These are phyloP conservation scores for Idris sp. DNA, from an alignment of 1,140 invertebrate species.

Conservation along the genomic window DNA sequence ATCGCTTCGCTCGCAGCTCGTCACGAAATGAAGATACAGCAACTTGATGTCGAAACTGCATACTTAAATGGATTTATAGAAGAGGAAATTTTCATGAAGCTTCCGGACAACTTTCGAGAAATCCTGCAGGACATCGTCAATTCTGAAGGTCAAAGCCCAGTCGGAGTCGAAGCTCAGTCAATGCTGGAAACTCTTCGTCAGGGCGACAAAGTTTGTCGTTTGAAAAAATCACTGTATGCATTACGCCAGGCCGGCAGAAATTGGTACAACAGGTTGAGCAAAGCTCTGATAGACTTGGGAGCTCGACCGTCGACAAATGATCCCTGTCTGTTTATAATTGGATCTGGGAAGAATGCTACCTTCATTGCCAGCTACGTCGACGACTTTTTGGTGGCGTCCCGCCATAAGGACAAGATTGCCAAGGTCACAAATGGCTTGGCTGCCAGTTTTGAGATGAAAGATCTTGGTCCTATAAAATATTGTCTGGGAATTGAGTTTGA, in stretches of 20 bases:
- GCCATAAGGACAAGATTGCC: conserved; percentile 46
- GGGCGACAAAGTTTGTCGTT: conserved; percentile 4
- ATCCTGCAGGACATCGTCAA: conserved; percentile 6
- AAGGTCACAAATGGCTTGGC: conserved; percentile 2
- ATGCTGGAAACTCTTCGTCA: background rate
- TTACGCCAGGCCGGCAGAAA: conserved; percentile 15
- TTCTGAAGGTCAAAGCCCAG: conserved; percentile 78
- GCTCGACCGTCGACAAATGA: conserved; percentile 39
- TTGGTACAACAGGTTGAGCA: conserved; percentile 13
- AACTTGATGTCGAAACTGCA: background rate
- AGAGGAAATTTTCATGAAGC: background rate
- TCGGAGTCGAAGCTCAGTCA: background rate
- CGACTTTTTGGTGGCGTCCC: conserved; percentile 16
- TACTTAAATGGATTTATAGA: background rate
- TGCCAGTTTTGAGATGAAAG: conserved; percentile 30
- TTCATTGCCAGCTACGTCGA: conserved; percentile 38
- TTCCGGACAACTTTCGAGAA: background rate
- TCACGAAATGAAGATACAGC: background rate
- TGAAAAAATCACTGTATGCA: conserved; percentile 20
- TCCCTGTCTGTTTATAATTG: conserved; percentile 41
- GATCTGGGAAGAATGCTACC: conserved; percentile 53
- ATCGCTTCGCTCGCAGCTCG: background rate
- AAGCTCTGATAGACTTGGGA: conserved; percentile 4
- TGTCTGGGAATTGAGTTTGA: conserved; percentile 47
- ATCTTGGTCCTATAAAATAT: conserved; percentile 20